These are phyloP conservation scores for Petrophora chlorosata DNA, from an alignment of 2,888 invertebrate genomes.

Conservation along the genomic window DNA sequence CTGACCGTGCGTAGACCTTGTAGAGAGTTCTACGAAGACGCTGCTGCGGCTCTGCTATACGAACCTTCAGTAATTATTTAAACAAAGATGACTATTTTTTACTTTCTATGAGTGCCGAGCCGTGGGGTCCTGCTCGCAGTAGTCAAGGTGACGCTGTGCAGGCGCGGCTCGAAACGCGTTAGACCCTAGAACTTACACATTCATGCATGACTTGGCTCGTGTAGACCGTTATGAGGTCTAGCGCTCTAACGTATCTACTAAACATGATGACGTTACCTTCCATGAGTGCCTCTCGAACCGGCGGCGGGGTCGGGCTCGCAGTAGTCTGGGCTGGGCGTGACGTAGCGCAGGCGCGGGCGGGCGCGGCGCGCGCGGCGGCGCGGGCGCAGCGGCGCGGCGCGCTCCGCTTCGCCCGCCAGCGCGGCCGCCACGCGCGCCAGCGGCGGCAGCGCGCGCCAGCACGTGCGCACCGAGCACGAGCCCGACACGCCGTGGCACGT, in stretches of 20 bases:
- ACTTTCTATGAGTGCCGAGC: too few relatives aligned
- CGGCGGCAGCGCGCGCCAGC: slow-evolving; percentile 89
- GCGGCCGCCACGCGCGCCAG: slow-evolving; percentile 85
- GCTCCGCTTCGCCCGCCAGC: slow-evolving; percentile 67
- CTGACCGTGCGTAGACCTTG: too few relatives aligned
- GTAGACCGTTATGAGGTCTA: too few relatives aligned
- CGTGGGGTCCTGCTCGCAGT: too few relatives aligned
- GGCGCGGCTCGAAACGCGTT: too few relatives aligned
- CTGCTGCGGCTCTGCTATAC: too few relatives aligned
- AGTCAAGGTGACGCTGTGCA: too few relatives aligned
- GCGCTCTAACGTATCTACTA: background rate
- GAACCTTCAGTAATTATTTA: too few relatives aligned
- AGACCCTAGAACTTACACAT: too few relatives aligned
- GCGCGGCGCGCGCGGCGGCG: slow-evolving; percentile 65
- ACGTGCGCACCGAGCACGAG: slow-evolving; percentile 91
- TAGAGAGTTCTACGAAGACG: too few relatives aligned
- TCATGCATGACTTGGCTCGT: too few relatives aligned
- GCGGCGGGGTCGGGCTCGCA: slow-evolving; percentile 89
- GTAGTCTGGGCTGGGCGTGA: slow-evolving; percentile 92
- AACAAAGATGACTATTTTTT: too few relatives aligned
- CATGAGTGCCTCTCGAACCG: slow-evolving; percentile 90
- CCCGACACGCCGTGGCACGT: slow-evolving; percentile 94
- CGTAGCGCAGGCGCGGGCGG: slow-evolving; percentile 87
- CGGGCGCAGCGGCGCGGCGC: slow-evolving; percentile 66
- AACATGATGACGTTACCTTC: slow-evolving; percentile 84